A percentile compares a stretch with the other conserved stretches of the same genome.
Conservation (phyloP, 2,797 vertebrate genomes). For the Pseudochromis fuscus region DNA sequence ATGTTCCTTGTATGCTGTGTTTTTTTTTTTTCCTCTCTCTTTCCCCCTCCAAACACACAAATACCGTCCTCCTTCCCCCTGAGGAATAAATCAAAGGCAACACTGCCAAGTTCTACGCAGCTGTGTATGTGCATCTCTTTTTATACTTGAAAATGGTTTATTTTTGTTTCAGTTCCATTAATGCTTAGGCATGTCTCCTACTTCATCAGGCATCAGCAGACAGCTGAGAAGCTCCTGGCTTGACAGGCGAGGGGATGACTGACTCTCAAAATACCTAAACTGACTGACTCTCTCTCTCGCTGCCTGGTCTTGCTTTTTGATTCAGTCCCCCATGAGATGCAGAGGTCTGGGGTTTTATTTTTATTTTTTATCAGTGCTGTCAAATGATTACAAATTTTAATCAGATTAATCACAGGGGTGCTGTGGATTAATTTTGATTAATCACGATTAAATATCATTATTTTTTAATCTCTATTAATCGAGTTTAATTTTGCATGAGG, state of each 20-base stretch:
- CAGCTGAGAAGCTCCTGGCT: constrained; percentile 65
- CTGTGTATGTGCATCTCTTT: constrained; percentile 74
- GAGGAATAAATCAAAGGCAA: constrained; percentile 85
- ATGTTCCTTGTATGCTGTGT: constrained; percentile 72
- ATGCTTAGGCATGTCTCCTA: constrained; percentile 75
- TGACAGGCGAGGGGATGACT: constrained; percentile 66
- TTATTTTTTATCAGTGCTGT: no score
- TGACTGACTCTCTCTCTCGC: constrained; percentile 36
- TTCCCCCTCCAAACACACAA: constrained; percentile 58
- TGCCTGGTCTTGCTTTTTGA: constrained; percentile 57
- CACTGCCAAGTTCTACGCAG: constrained; percentile 70
- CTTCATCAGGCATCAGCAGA: constrained; percentile 74
- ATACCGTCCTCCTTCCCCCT: constrained; percentile 71
- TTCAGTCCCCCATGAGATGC: constrained; percentile 53
- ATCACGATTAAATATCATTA: no score
- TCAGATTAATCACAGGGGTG: no score
- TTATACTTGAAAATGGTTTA: constrained; percentile 80
- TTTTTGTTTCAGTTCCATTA: constrained; percentile 85
- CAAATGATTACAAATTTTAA: no score
- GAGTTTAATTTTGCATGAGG: no score
- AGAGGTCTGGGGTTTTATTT: constrained; percentile 60
- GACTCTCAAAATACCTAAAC: constrained; percentile 68
- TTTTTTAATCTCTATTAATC: no score
- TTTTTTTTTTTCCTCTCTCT: constrained; percentile 26
- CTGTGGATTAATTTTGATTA: no score